Evolutionary conservation across 2,888 invertebrate species (phyloP), one percentile per base, ranked within the genome.

Genomic region (Cephonodes hylas): DNA sequence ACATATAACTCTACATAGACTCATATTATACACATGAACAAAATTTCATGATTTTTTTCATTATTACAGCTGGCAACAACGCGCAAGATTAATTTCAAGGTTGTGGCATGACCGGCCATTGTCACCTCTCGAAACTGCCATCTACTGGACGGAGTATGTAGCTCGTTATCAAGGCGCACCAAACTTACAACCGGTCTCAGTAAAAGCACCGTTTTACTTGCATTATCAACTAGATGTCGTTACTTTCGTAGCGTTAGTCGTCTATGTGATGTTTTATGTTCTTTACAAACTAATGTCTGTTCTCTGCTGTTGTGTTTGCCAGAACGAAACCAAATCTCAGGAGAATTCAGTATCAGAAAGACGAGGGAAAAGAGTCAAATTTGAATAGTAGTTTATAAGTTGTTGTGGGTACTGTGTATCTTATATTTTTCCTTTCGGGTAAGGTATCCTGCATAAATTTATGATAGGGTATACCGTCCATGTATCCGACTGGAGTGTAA

Each of bases 131-230:
- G 91, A 93, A 63, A 91, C 86, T 25, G 93, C 94, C 62, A 84
- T 94, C 73, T 94, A 94, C 81, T 94, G 94, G 91, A 91, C 93
- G 13, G 94, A 94, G 69, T 93, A 94, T 72, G 91, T 94, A 66
- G 84, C 94, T 27, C 77, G 91, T 23, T 88, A 92, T 63, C 81
- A 80, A 22, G 92, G 92, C 1, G 85, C 90, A 13, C 89, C 89
- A 0, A 86, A 91, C 68, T 78, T 93, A 1, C 79, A 79, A 67
- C 80, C 91, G 62, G 71, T 80, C 44, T 85, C 89, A 72, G 81
- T 86, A 0, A 78, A 74, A 38, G 67, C 83, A 20, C 88, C 92
- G 0, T 74, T 83, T 68, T 91, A 91, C 76, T 85, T 87, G 66
- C 86, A 91, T 64, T 72, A 85, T 3, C 91, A 93, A 58, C 66